Base-by-base conservation (phyloP, 2,888 invertebrate genomes). In the Troilus luridus region DNA sequence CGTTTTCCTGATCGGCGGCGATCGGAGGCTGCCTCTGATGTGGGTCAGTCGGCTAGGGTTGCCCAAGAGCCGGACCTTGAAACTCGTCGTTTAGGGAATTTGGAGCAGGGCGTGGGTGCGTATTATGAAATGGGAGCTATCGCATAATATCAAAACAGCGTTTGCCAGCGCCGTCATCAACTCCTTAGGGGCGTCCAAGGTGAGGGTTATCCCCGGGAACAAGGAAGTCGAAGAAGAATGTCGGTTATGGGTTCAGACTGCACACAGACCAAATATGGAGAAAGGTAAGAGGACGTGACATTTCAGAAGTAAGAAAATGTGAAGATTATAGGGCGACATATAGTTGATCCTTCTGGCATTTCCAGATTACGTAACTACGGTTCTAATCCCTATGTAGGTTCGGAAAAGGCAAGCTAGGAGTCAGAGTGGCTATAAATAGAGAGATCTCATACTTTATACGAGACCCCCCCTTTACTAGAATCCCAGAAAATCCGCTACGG, bases 91-190 rank as follows among this genome's bases (percentile, higher is more conserved):
- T 77, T 77, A 77, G 72, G 85, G 85, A 54, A 85, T 85, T 58
- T 85, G 85, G 85, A 85, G 85, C 85, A 85, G 85, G 85, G 85
- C 85, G 85, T 85, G 85, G 85, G 85, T 85, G 85, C 58, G n/a
- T 58, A 5, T 85, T 85, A 85, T 85, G 85, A 85, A 85, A 85
- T 56, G 85, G 56, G n/a, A 77, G 72, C 27, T 77, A 85, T n/a
- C 56, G 85, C 85, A 85, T 85, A 85, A 85, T 58, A 85, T 54
- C 56, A 2, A 77, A 1, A 17, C 72, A 17, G 27, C 72, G 72
- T 14, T n/a, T 0, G 67, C 0, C 67, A 67, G 7, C 41, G 72
- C 27, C 7, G 8, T 27, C 72, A 24, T 27, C 17, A 24, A 17
- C 72, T 27, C 41, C 72, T 41, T 41, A 6, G 27, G 17, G 17